Evolutionary conservation across 2,113 vertebrate species (phyloP).

Genomic region (Heterocephalus glaber): DNA sequence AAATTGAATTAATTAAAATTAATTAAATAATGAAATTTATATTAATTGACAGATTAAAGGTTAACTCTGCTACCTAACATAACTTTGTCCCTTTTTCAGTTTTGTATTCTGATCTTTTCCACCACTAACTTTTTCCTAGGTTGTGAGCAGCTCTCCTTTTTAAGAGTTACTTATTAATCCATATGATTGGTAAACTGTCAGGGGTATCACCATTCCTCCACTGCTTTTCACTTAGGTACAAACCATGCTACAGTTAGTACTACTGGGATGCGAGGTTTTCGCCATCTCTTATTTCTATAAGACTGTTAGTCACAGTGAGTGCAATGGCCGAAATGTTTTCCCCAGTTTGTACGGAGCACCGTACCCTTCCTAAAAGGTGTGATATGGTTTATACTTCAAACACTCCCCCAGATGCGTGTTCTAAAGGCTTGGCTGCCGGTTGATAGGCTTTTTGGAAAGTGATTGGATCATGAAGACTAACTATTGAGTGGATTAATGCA

Average conservation of each 20-base stretch:
- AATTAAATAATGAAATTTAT: background rate
- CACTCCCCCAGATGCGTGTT: background rate
- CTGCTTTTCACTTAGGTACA: background rate
- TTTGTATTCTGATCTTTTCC: background rate
- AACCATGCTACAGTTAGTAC: background rate
- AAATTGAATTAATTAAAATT: background rate
- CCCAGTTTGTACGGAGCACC: background rate
- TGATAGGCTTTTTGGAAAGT: background rate
- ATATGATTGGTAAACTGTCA: too few relatives aligned
- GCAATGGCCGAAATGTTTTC: background rate
- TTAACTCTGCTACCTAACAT: background rate
- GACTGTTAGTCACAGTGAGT: background rate
- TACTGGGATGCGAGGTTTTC: background rate
- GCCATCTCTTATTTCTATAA: background rate
- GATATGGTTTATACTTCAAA: background rate
- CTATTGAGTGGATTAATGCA: background rate
- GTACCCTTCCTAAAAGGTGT: background rate
- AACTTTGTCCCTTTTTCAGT: background rate
- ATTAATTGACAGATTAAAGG: background rate
- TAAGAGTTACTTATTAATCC: background rate
- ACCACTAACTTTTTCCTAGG: background rate
- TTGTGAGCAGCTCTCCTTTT: background rate
- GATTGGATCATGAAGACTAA: background rate
- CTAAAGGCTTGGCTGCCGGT: background rate
- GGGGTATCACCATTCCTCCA: too few relatives aligned